Percentiles rank a stretch among this genome's conserved stretches.
Evolutionary conservation across 2,797 vertebrate genomes (phyloP).

Genomic region (Hippoglossus hippoglossus): DNA sequence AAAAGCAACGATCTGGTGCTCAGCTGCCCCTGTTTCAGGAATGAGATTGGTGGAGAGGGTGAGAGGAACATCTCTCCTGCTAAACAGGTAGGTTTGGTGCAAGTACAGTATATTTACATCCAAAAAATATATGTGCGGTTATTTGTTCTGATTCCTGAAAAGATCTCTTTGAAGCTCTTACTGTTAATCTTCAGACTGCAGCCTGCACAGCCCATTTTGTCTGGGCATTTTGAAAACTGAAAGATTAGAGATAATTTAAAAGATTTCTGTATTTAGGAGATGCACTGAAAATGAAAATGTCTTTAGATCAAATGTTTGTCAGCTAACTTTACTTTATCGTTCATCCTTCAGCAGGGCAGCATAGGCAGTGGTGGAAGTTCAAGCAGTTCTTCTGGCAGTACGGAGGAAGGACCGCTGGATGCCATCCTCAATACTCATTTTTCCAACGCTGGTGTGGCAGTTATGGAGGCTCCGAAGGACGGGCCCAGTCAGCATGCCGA

Average conservation of each 20-base stretch:
- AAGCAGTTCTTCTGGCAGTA: constrained; percentile 87
- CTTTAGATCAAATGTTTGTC: not conserved
- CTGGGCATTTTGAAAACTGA: not conserved
- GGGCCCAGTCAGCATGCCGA: constrained; percentile 91
- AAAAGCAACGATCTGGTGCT: constrained; percentile 98
- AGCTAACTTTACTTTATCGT: constrained; percentile 11
- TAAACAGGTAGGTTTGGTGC: constrained; percentile 78
- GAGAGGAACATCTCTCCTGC: constrained; percentile 94
- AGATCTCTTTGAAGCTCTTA: not conserved
- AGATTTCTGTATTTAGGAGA: not conserved
- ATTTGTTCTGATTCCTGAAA: not conserved
- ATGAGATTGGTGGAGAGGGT: constrained; percentile 96
- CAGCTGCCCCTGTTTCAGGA: constrained; percentile 98
- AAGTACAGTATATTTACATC: not conserved
- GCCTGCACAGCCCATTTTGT: not conserved
- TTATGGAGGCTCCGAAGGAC: constrained; percentile 94
- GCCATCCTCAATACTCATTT: constrained; percentile 91
- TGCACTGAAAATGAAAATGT: constrained; percentile 3
- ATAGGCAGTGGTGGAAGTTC: constrained; percentile 91
- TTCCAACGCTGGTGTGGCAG: constrained; percentile 96
- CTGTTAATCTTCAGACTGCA: not conserved
- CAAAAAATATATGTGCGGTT: not conserved
- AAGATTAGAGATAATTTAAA: not conserved
- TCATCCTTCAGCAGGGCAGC: constrained; percentile 83
- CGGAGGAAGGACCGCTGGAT: constrained; percentile 93